Evolutionary conservation across 2,113 vertebrate species (phyloP), one percentile per base, ranked within the genome.

Genomic region (Chitala chitala): DNA sequence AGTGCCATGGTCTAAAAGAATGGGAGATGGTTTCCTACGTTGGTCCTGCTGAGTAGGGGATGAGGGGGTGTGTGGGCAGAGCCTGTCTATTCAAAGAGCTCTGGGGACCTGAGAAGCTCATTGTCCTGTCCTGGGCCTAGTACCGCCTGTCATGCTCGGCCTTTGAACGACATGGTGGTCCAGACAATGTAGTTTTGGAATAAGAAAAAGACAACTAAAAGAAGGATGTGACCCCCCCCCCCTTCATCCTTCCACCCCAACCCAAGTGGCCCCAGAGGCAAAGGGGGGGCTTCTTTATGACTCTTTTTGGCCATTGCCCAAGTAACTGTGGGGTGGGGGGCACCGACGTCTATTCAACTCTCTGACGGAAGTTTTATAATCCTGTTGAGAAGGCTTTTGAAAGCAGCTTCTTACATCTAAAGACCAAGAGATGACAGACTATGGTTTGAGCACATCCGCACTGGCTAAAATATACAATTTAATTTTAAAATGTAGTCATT

Each of bases 161-260:
- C 26, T 75, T 75, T 75, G 22, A 68, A 75, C 1, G 36, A 13
- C 50, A 26, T n/a, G 73, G 73, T 75, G 73, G 73, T 75, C 73
- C 63, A 24, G 10, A 69, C 63, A 75, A 75, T 68, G 50, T 9
- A 24, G 12, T 42, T 69, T 74, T 24, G 15, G 40, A 48, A 53
- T 26, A 26, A 74, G 33, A 69, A 51, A 69, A 29, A 53, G 12
- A 29, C 5, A 13, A 46, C 5, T n/a, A 29, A 65, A 74, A 59
- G 33, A 8, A 24, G 24, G 24, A 29, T 13, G 26, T 46, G 48
- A 69, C 44, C 24, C 31, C n/a, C 40, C 24, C 44, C 17, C 44
- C n/a, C n/a, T n/a, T n/a, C n/a, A n/a, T n/a, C n/a, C n/a, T n/a
- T n/a, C n/a, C n/a, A n/a, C 9, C 29, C 55, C 13, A n/a, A 3